These are phyloP conservation scores for Molorchus minor DNA, from an alignment of 2,888 invertebrate genomes.

Conservation along the genomic window DNA sequence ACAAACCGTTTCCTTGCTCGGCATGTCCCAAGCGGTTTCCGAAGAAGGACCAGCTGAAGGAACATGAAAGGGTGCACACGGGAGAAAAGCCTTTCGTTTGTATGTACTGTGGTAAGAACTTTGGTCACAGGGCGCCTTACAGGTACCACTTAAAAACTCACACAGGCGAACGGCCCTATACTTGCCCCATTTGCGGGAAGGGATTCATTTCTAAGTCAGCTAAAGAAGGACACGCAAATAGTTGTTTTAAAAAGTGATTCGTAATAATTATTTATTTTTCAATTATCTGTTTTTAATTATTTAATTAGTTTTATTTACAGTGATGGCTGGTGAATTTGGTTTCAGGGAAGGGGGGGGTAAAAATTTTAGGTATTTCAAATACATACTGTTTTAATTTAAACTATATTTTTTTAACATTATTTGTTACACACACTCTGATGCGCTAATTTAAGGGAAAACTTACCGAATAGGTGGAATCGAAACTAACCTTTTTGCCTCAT, in stretches of 20 bases:
- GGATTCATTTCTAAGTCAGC: constrained; percentile 45
- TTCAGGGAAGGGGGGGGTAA: too few species aligned
- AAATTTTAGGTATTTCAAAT: too few species aligned
- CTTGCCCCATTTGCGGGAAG: constrained; percentile 47
- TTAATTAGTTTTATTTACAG: too few species aligned
- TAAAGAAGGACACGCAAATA: constrained; percentile 31
- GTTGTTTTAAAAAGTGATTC: constrained; percentile 31
- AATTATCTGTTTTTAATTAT: too few species aligned
- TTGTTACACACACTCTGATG: too few species aligned
- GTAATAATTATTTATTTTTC: too few species aligned
- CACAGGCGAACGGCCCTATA: constrained; percentile 42
- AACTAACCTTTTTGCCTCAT: too few species aligned
- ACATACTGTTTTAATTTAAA: too few species aligned
- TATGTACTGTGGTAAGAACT: constrained; percentile 49
- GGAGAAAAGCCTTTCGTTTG: constrained; percentile 58
- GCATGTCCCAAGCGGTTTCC: constrained; percentile 55
- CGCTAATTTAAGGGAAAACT: too few species aligned
- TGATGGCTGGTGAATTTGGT: too few species aligned
- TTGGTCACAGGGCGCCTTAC: constrained; percentile 49
- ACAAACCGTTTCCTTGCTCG: constrained; percentile 60
- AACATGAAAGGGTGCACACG: constrained; percentile 58
- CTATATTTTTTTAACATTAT: too few species aligned
- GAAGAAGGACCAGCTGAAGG: constrained; percentile 54
- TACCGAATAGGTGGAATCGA: too few species aligned
- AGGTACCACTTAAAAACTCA: constrained; percentile 47